phyloP scores from a whole-genome alignment of 2,888 invertebrate genomes.

The Epicampocera succincta region DNA sequence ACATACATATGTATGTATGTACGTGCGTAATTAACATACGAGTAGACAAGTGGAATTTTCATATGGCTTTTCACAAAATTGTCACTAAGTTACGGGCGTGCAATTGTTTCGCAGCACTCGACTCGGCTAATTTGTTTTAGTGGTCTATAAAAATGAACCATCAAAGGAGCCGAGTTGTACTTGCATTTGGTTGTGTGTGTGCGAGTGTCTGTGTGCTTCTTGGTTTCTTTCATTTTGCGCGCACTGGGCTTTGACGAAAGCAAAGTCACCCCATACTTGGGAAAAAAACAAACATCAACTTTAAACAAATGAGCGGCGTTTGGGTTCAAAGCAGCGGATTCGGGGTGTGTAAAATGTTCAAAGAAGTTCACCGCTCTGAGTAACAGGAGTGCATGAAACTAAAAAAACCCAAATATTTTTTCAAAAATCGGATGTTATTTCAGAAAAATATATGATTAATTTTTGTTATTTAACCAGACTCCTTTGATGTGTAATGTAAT shows the following conservation, averaged over 20 bases:
- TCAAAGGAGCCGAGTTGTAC: conserved; percentile 16
- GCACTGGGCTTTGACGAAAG: conserved; percentile 3
- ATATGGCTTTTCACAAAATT: neutral
- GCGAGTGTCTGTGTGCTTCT: too few species aligned
- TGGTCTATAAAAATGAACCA: neutral
- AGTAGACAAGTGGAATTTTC: too few species aligned
- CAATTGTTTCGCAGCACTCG: neutral
- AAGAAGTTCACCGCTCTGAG: conserved; percentile 56
- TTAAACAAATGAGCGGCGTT: conserved; percentile 12
- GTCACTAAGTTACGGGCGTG: neutral
- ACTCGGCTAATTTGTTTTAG: conserved; percentile 5
- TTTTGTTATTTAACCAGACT: conserved; percentile 36
- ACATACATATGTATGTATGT: neutral
- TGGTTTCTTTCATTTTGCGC: conserved; percentile 27
- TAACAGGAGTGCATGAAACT: conserved; percentile 39
- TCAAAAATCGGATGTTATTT: neutral
- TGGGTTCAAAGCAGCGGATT: conserved; percentile 28
- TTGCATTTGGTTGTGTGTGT: too few species aligned
- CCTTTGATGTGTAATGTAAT: conserved; percentile 37
- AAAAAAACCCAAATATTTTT: neutral
- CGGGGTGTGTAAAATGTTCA: conserved; percentile 53
- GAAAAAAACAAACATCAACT: neutral
- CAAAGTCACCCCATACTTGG: conserved; percentile 28
- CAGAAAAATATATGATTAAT: conserved; percentile 9
- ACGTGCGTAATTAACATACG: too few species aligned